Percentiles rank a stretch among this genome's conserved stretches.
Conservation (phyloP, 1,140 invertebrate species). For the Anastatus disparis region DNA sequence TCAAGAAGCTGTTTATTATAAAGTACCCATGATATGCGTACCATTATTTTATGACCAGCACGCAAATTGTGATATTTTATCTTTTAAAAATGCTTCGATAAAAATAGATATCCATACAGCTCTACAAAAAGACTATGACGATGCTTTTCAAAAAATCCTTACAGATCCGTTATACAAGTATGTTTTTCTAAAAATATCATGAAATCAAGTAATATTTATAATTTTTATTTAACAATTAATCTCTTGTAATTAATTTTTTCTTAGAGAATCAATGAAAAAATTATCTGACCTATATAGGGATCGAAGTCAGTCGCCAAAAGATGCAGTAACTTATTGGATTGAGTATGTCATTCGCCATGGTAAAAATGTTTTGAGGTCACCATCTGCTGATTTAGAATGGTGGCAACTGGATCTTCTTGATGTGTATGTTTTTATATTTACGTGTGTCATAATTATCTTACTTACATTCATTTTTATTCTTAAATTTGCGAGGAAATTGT, state of each 20-base stretch:
- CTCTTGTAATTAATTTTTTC: too few species aligned
- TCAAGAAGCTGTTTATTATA: too few species aligned
- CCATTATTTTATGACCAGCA: conserved; percentile 80
- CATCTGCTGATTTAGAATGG: conserved; percentile 59
- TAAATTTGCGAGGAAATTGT: too few species aligned
- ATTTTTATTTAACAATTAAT: background rate
- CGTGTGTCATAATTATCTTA: too few species aligned
- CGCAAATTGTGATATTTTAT: too few species aligned
- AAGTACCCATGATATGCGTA: too few species aligned
- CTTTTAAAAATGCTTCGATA: conserved; percentile 53
- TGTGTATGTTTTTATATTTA: conserved; percentile 44
- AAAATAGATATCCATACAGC: conserved; percentile 48
- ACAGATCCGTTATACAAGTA: conserved; percentile 55
- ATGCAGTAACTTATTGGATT: too few species aligned
- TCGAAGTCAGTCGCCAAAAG: conserved; percentile 64
- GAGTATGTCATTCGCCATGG: too few species aligned
- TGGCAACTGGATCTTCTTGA: conserved; percentile 66
- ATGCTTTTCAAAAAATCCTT: conserved; percentile 52
- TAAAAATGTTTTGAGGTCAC: conserved; percentile 63
- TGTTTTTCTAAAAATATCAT: too few species aligned
- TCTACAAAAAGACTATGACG: conserved; percentile 48
- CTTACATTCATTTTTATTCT: too few species aligned
- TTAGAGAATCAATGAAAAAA: conserved; percentile 43
- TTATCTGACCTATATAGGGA: conserved; percentile 51
- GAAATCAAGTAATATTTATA: background rate